Evolutionary conservation across 1,140 invertebrate species (phyloP), one percentile per base, ranked within the genome.

Genomic region (Drosophila kurseongensis): DNA sequence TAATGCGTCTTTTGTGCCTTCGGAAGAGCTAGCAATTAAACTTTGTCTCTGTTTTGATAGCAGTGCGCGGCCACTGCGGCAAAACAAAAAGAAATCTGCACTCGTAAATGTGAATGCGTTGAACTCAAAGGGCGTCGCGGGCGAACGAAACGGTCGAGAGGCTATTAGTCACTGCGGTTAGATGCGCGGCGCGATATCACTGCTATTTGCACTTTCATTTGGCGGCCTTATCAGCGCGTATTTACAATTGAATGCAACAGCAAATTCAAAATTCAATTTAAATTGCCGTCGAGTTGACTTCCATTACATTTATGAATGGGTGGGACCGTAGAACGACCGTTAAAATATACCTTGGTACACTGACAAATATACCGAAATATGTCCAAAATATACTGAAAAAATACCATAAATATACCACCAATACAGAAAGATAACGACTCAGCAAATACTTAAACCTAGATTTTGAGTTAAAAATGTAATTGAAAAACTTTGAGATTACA

Each of bases 251-350:
- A 29, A 23, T 32, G 14, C 47, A 67, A 48, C 48, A 41, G 32
- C 36, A 67, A 75, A 76, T 76, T 76, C 73, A 76, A 76, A 76
- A 76, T 54, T 76, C 14, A 59, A 76, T 76, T 76, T 76, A 76
- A 76, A 76, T 76, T 76, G 54, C 62, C 67, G 56, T 73, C 68
- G 38, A 36, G 14, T 18, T 6, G 14, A 12, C 50, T 52, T 52
- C 9, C 60, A 45, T 54, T 32, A 29, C 57, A 45, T 66, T 59
- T 76, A 75, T 75, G 50, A 52, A 51, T 51, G 29, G 12, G 50
- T 18, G 48, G 14, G 50, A 52, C 50, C 50, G 50, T 36, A 18
- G 14, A 32, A 32, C 1, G 1, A 36, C 50, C 50, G 50, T 52
- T 52, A 36, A 52, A 52, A 5, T 36, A 52, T 36, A 52, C 50